Percentiles rank a stretch among this genome's conserved stretches.
phyloP scores from a whole-genome alignment of 1,140 invertebrate genomes.

The Camponotus floridanus region DNA sequence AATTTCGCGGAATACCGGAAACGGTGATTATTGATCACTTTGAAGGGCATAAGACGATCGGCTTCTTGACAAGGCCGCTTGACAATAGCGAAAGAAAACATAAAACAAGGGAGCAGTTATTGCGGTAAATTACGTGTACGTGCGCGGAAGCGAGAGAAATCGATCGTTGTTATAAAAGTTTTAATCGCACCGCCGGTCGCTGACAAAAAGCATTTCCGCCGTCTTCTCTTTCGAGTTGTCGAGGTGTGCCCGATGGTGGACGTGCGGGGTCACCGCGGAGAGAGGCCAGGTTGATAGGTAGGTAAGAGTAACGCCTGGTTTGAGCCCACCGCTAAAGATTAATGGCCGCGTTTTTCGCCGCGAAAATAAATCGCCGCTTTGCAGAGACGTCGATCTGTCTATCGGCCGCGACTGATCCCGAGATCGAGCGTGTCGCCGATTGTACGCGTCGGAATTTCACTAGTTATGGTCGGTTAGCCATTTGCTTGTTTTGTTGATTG shows the following conservation, averaged over 20 bases:
- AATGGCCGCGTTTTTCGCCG: slow-evolving; percentile 48
- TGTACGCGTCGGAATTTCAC: slow-evolving; percentile 45
- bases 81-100: slow-evolving; percentile 29
- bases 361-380: slow-evolving; percentile 40
- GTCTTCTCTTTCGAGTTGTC: slow-evolving; percentile 25
- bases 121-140: slow-evolving; percentile 28
- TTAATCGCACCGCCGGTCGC: slow-evolving; percentile 37
- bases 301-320: slow-evolving; percentile 46
- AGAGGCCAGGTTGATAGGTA: slow-evolving; percentile 37
- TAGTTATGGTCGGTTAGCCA: slow-evolving; percentile 10
- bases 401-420: slow-evolving; percentile 47
- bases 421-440: slow-evolving; percentile 48
- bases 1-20: slow-evolving; percentile 9
- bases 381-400: slow-evolving; percentile 30
- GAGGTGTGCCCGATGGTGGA: slow-evolving; percentile 28
- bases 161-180: slow-evolving; percentile 54
- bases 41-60: slow-evolving; percentile 28
- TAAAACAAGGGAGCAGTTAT: slow-evolving; percentile 20
- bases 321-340: slow-evolving; percentile 45
- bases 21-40: background rate
- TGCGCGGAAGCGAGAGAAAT: slow-evolving; percentile 43
- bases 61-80: slow-evolving; percentile 18
- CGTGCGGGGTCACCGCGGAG: slow-evolving; percentile 40
- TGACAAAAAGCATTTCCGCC: slow-evolving; percentile 52
- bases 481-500: background rate